phyloP scores from a whole-genome alignment of 2,888 invertebrate genomes.

The Hydriomena furcata region DNA sequence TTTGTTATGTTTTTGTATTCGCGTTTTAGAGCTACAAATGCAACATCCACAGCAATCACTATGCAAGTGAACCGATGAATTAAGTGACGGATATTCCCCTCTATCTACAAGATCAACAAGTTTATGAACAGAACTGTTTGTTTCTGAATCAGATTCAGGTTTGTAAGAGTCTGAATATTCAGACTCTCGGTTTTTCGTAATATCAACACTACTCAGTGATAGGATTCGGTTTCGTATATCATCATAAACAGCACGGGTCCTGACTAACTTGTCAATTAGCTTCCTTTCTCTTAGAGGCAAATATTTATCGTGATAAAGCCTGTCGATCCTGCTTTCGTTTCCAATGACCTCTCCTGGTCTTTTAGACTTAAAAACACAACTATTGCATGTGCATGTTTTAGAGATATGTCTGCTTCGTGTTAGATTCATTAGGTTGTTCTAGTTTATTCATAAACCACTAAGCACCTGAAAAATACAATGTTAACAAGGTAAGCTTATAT shows the following conservation, averaged over 20 bases:
- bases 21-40: slow-evolving; percentile 37
- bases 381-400: slow-evolving; percentile 22
- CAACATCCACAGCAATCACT: slow-evolving; percentile 51
- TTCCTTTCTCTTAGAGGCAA: slow-evolving; percentile 53
- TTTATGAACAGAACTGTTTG: slow-evolving; percentile 39
- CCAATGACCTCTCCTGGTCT: background rate
- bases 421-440: slow-evolving; percentile 16
- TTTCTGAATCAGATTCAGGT: slow-evolving; percentile 28
- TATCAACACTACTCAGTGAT: slow-evolving; percentile 40
- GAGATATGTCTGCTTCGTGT: slow-evolving; percentile 3
- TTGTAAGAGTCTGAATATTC: slow-evolving; percentile 19
- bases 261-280: slow-evolving; percentile 51
- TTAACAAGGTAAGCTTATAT: background rate
- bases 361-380: slow-evolving; percentile 20
- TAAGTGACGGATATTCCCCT: slow-evolving; percentile 40
- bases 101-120: slow-evolving; percentile 48
- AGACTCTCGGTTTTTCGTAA: slow-evolving; percentile 25
- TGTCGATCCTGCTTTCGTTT: slow-evolving; percentile 44
- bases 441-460: background rate
- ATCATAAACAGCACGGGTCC: slow-evolving; percentile 54
- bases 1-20: slow-evolving; percentile 31
- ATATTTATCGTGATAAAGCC: slow-evolving; percentile 49
- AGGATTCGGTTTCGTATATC: slow-evolving; percentile 50
- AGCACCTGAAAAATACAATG: slow-evolving; percentile 3
- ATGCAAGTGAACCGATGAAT: slow-evolving; percentile 38